Base-by-base conservation (phyloP, 2,113 vertebrate genomes). In the Mus pahari region DNA sequence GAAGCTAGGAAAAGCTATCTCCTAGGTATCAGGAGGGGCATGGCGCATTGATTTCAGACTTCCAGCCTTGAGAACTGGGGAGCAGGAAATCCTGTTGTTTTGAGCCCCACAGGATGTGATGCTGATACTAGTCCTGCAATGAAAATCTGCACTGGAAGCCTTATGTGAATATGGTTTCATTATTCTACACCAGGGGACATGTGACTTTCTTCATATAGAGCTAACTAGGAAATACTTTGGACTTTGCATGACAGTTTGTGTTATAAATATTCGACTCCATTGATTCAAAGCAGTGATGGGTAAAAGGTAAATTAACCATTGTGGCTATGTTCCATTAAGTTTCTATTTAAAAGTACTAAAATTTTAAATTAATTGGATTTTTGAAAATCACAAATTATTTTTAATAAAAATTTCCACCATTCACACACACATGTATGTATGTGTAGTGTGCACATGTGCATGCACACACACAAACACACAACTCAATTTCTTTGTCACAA, bases 361-460 rank as follows among this genome's bases (percentile, higher is more conserved):
- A 66, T 86, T 71, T 94, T 19, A 95, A 96, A 86, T 96, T 95
- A 74, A 89, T 78, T 20, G 68, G 77, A 95, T 84, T 94, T 96
- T 92, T 33, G n/a, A 48, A 55, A 78, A n/a, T 83, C 36, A 64
- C 31, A 95, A 95, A 92, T 91, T 31, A 62, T 62, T 71, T 93
- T 71, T 82, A 79, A 73, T 64, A 87, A 50, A 58, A 26, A 39
- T 77, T 45, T 48, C 39, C 12, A 92, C n/a, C 5, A 90, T 55
- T 90, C 53, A 75, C 26, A 64, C 42, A 33, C 7, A 64, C 8
- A 64, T 1, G 11, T 16, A 55, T 55, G 55, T 4, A 3, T 4
- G 13, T 13, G 53, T 11, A 12, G 8, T 58, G 58, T 22, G 19
- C 58, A 81, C 10, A 84, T 26, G 84, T 14, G 81, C 39, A 86